phyloP scores from a whole-genome alignment of 2,113 vertebrate genomes.

The Donacobius atricapilla region DNA sequence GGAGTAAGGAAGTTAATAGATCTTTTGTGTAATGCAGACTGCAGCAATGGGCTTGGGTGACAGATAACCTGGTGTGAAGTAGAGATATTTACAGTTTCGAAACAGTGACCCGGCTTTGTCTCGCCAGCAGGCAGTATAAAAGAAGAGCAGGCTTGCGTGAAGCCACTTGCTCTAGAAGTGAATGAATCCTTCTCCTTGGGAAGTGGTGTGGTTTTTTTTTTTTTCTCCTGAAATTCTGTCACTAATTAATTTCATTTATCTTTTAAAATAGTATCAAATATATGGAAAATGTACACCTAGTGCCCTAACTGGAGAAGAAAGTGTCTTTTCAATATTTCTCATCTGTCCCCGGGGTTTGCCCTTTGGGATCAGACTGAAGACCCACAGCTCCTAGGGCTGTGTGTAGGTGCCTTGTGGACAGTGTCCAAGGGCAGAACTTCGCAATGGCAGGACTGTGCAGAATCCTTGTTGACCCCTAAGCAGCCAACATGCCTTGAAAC shows the following conservation, averaged over 20 bases:
- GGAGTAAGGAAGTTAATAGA: background rate
- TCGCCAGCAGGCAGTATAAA: background rate
- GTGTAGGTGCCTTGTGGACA: background rate
- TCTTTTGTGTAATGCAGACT: background rate
- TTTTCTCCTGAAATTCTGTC: background rate
- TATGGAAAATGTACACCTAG: background rate
- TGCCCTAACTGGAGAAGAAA: background rate
- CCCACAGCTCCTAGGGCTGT: background rate
- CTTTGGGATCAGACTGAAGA: background rate
- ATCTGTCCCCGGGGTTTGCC: background rate
- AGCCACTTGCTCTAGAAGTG: background rate
- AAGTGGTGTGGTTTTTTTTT: background rate
- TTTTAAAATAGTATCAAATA: background rate
- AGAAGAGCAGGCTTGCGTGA: background rate
- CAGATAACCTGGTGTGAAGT: background rate
- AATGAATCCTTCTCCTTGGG: background rate
- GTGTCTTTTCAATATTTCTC: background rate
- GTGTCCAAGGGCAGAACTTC: background rate
- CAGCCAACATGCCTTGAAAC: background rate
- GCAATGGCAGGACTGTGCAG: background rate
- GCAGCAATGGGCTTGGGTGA: background rate
- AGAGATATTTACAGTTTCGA: background rate
- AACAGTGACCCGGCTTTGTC: background rate
- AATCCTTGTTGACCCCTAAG: background rate
- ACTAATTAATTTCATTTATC: background rate